Evolutionary conservation across 2,888 invertebrate species (phyloP), one percentile per base, ranked within the genome.

Genomic region (Cacoxenus indagator): DNA sequence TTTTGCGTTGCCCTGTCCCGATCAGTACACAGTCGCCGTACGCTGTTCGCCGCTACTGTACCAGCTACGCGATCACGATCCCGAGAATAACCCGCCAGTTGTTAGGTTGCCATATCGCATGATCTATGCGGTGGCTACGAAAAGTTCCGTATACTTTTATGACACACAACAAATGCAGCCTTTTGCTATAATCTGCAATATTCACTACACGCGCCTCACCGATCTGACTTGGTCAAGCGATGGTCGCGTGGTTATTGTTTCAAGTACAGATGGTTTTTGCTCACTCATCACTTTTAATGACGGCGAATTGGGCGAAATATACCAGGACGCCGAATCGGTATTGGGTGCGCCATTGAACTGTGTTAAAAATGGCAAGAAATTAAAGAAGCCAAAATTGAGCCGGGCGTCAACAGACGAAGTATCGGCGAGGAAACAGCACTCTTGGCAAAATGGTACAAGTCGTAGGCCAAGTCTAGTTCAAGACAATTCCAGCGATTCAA

Each of bases 251-350:
- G 87, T 97, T 68, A 90, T 94, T 5, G 92, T 93, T 0, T 94
- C 96, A 2, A 96, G 96, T 14, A 94, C 95, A 0, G 97, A 97
- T 89, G 97, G 97, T 1, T 97, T 94, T 86, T 96, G 96, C 86
- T 94, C 96, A 0, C 89, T 96, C 65, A 90, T 96, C 24, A 91
- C 92, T n/a, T 96, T 97, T 87, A 90, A 91, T 37, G 88, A 90
- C 6, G 91, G 90, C 14, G 96, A 96, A 89, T 87, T 96, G 14
- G 96, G 96, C 74, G 86, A 89, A 67, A 86, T 87, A 65, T 89
- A 89, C 67, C 76, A 81, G 57, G 73, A 86, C 29, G 75, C 77
- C 57, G 81, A 76, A 78, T 87, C 71, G 86, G 85, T 80, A 86
- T 86, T 83, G 71, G 70, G 69, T 86, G 76, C 77, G 69, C 77